phyloP scores from a whole-genome alignment of 2,797 vertebrate genomes.

The Melanogrammus aeglefinus region DNA sequence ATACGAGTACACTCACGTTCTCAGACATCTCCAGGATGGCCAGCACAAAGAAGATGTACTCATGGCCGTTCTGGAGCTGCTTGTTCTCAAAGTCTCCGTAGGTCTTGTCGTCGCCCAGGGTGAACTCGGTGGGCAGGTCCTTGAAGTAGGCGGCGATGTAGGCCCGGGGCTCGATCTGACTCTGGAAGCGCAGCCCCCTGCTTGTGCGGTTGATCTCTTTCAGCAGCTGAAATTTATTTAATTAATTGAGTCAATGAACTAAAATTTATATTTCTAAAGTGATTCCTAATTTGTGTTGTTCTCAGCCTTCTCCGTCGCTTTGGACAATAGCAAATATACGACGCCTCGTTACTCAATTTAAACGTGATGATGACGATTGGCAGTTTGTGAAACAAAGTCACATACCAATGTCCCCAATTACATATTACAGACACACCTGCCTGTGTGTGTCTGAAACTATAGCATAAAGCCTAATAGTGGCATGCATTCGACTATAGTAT shows the following conservation, averaged over 20 bases:
- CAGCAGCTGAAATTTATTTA: conserved; percentile 78
- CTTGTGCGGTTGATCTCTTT: conserved; percentile 94
- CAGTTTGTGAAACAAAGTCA: not conserved
- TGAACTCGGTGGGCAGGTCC: conserved; percentile 93
- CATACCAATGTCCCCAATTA: too few species aligned
- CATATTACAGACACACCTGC: not conserved
- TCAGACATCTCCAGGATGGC: conserved; percentile 95
- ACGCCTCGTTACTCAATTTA: too few species aligned
- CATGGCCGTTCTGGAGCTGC: conserved; percentile 92
- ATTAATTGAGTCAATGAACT: not conserved
- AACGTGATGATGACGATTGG: too few species aligned
- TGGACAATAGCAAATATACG: not conserved
- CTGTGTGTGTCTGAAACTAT: not conserved
- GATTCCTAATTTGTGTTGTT: not conserved
- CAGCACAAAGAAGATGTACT: conserved; percentile 96
- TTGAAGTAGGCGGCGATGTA: conserved; percentile 96
- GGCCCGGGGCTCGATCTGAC: conserved; percentile 90
- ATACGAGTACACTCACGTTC: conserved; percentile 80
- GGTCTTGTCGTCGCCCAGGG: conserved; percentile 88
- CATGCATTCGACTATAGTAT: not conserved
- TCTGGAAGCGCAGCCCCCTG: conserved; percentile 85
- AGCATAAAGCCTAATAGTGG: not conserved
- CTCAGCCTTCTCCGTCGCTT: not conserved
- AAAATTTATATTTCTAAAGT: too few species aligned
- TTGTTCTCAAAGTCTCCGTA: conserved; percentile 97